Evolutionary conservation across 2,888 invertebrate species (phyloP), one percentile per base, ranked within the genome.

Genomic region (Drosophila falleni): DNA sequence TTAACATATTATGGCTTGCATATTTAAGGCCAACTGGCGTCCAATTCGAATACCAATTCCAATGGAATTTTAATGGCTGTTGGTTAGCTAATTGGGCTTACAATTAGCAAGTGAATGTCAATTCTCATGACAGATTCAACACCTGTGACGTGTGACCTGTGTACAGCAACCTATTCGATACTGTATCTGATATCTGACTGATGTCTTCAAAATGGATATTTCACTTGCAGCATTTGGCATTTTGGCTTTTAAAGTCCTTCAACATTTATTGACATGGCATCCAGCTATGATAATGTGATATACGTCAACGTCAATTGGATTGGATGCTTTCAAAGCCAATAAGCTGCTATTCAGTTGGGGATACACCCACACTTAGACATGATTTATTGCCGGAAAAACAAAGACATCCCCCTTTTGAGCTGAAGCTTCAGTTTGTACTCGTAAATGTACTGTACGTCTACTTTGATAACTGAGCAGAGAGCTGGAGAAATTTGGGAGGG

Each of bases 241-340:
- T 29, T 73, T 58, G 65, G 64, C 61, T 58, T 81, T 85, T 88
- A 88, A 82, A 82, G 77, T 73, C 70, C 60, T 64, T 56, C 71
- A 66, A 64, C 83, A 80, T 77, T 86, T 69, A 82, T 83, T 88
- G 87, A 72, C 87, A 80, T 78, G 86, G 79, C 80, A 86, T 77
- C 66, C 68, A 85, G 87, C 84, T 76, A 78, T 87, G 89, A 84
- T 84, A 89, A 87, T 84, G 84, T 83, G 84, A 89, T 85, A 89
- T 84, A 84, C 81, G 87, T 89, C 84, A 84, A 84, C 87, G 84
- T 87, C 87, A 83, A 89, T 89, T 89, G 89, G 87, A 87, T 82
- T 83, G 73, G 87, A 70, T 84, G 86, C 80, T 84, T 69, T 76
- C 76, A 87, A 84, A 84, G 89, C 84, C 84, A 89, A 84, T 84